These are phyloP conservation scores for Fabriciana adippe DNA, from an alignment of 2,888 invertebrate genomes.

Conservation along the genomic window DNA sequence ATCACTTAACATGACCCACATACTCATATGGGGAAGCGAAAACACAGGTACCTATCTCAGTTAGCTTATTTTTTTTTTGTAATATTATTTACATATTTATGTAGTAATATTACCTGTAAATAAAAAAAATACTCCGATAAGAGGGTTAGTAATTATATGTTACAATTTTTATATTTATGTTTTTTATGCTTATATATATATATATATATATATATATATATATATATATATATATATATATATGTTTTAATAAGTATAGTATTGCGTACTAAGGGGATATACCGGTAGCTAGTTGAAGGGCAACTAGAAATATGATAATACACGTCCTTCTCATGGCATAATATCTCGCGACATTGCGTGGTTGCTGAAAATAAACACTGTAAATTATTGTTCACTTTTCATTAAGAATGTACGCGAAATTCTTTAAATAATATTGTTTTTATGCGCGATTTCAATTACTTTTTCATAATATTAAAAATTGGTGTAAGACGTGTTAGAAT, in stretches of 20 bases:
- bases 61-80: no score
- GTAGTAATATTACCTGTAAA: background rate
- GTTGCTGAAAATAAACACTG: conserved; percentile 1
- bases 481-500: no score
- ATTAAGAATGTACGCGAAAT: background rate
- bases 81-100: background rate
- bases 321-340: conserved; percentile 6
- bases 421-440: background rate
- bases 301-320: conserved; percentile 18
- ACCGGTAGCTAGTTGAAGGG: conserved; percentile 13
- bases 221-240: background rate
- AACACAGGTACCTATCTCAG: no score
- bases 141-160: no score
- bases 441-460: background rate
- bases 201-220: conserved; percentile 1
- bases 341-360: conserved; percentile 14
- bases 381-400: conserved; percentile 5
- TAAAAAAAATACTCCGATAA: no score
- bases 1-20: no score
- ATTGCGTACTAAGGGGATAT: background rate
- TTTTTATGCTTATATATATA: background rate
- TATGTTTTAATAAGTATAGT: background rate
- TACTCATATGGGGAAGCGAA: no score
- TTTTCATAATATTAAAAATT: background rate
- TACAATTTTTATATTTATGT: background rate